Base-by-base conservation (phyloP, 1,140 invertebrate species). In the Rhopalosiphum maidis region DNA sequence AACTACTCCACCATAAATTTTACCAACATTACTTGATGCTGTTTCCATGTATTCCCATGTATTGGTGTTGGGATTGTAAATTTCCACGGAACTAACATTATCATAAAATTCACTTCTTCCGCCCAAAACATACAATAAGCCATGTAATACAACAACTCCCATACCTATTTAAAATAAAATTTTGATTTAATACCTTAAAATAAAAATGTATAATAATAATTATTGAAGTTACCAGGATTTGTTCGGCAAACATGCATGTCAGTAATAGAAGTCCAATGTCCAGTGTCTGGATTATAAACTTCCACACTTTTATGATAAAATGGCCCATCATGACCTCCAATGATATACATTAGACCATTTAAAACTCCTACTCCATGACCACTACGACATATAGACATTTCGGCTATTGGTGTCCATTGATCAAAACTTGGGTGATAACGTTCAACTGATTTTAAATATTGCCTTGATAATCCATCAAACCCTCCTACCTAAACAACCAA, bases 1-100 rank as follows among this genome's bases (percentile, higher is more conserved):
- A 87, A 97, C 97, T n/a, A 99, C 98, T 91, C 98, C 98, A 41
- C 98, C 98, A 95, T 99, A 99, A 95, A 98, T 99, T 93, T 98
- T 97, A 9, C 98, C 98, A 93, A 98, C 98, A 93, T 97, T 96
- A 98, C 99, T 99, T 92, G 96, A 96, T 15, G 97, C 97, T 18
- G 97, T 95, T 94, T 99, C 95, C 94, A 98, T 96, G 15, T 96
- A 96, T 48, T 48, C 48, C 98, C 98, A 99, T 30, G 96, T 96
- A 94, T 98, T 97, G 22, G 96, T 97, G 94, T 97, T 97, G 7
- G 98, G 98, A 94, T 98, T 97, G 95, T 98, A 99, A 55, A 97
- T 96, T 96, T 99, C 98, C 8, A 99, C 98, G 0, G 97, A 98
- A 77, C 96, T n/a, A 99, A 96, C 98, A 95, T 99, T 98, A 95